Base-by-base conservation (phyloP, 2,113 vertebrate species). In the Caranx melampygus region DNA sequence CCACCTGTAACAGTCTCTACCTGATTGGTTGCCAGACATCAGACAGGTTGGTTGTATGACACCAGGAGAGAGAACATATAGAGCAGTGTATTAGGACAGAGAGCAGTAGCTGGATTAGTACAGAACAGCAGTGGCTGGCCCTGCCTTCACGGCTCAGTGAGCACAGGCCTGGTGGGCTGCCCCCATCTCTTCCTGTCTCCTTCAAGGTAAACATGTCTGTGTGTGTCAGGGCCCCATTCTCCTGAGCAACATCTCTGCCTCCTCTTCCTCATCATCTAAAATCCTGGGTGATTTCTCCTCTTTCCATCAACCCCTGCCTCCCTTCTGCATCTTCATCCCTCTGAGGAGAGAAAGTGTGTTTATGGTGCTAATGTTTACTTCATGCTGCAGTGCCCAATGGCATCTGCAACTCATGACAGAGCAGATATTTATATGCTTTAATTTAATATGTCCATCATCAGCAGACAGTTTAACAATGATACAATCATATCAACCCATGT, bases 161-260 rank as follows among this genome's bases (percentile, higher is more conserved):
- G 52, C 81, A 73, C 55, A 55, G 54, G 61, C 68, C 72, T 65
- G 35, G 64, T 55, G 59, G 77, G 72, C 35, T 75, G 76, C 58
- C 71, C 40, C 63, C 70, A 59, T 44, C 75, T 58, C 57, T 69
- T 34, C 49, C 37, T 61, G 18, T 49, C 59, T 59, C 51, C 52
- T 65, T 34, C 33, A 49, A 60, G 35, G 47, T 49, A 75, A 47
- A 77, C 63, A 54, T 26, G 37, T n/a, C 47, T 63, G 26, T 63
- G 37, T 63, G n/a, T 65, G 68, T 58, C 60, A 31, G 68, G 16
- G 33, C 40, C 31, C 66, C 34, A 68, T 68, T 68, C 58, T 58
- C 54, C 42, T 13, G 11, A 47, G 8, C 59, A 54, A 58, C 57
- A 34, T 18, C 42, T 31, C 60, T 1, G 44, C 26, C 40, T 8